Base-by-base conservation (phyloP, 2,113 vertebrate species). In the Myrmophylax atrothorax region DNA sequence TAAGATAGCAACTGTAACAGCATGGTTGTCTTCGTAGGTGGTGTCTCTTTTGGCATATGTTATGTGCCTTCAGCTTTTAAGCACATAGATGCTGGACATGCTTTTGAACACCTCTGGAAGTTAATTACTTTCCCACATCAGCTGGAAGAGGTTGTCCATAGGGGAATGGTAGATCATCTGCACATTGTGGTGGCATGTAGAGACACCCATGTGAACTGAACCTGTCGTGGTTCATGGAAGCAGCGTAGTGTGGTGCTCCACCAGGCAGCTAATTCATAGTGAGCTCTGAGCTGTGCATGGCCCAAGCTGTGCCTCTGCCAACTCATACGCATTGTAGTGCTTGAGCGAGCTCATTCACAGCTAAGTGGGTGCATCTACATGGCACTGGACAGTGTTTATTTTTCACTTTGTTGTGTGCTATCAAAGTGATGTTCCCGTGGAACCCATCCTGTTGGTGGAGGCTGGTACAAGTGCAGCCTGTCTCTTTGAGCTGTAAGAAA, bases 181-280 rank as follows among this genome's bases (percentile, higher is more conserved):
- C 37, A 31, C 17, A 23, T 33, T 10, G 5, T 28, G 35, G n/a
- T 28, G 60, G 20, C 29, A 37, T 2, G 2, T 10, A 26, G 37
- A 50, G 47, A 28, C 2, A 55, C 44, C 33, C 31, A 19, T 3
- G 0, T 17, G 64, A 46, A 16, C 33, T 49, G 40, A 37, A 60
- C 19, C 18, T 15, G 8, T n/a, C 10, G 0, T 20, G 50, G 38
- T 31, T 59, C 22, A 13, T 40, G 23, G 52, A 73, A 67, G 19
- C 19, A 44, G 14, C 0, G 0, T 10, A 9, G 23, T 13, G 53
- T 17, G 8, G 22, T 42, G 4, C 17, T 55, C 47, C 11, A n/a
- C 22, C 14, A 49, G 40, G 53, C 26, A 62, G 6, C 26, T 44
- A 44, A 38, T 28, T 24, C 46, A 13, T 13, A 13, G 59, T 10